These are phyloP conservation scores for Campopleginae sp. DNA, from an alignment of 2,888 invertebrate species.

Conservation along the genomic window DNA sequence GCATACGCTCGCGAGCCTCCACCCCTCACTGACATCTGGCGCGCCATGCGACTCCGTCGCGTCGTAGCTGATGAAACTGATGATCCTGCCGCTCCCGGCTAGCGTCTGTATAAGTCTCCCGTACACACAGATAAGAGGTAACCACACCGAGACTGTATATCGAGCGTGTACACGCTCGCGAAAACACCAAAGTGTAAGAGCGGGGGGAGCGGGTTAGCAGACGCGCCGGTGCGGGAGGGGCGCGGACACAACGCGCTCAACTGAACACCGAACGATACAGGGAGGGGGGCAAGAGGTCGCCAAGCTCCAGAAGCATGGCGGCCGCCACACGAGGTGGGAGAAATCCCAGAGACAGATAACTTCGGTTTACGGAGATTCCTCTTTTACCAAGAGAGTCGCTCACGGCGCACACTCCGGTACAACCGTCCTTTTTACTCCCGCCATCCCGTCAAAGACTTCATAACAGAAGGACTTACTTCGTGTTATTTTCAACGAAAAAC, in stretches of 20 bases:
- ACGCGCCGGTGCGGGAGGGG: conserved; percentile 77
- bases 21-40: conserved; percentile 68
- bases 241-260: conserved; percentile 55
- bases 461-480: not conserved
- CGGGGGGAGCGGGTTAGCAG: conserved; percentile 70
- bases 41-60: conserved; percentile 65
- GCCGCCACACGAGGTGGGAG: conserved; percentile 39
- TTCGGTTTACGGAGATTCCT: conserved; percentile 77
- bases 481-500: not conserved
- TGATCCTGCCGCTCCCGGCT: conserved; percentile 57
- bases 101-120: conserved; percentile 14
- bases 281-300: conserved; percentile 72
- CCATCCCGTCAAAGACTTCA: not conserved
- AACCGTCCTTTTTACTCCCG: not conserved
- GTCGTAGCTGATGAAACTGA: conserved; percentile 59
- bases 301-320: conserved; percentile 77
- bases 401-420: conserved; percentile 52
- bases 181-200: conserved; percentile 43
- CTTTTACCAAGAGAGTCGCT: conserved; percentile 68
- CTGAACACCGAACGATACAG: not conserved
- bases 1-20: conserved; percentile 63
- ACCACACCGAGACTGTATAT: conserved; percentile 60
- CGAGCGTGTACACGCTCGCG: conserved; percentile 38
- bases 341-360: conserved; percentile 73
- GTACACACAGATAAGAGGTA: conserved; percentile 26